Conservation (phyloP, 2,113 vertebrate genomes). For the Sander lucioperca region DNA sequence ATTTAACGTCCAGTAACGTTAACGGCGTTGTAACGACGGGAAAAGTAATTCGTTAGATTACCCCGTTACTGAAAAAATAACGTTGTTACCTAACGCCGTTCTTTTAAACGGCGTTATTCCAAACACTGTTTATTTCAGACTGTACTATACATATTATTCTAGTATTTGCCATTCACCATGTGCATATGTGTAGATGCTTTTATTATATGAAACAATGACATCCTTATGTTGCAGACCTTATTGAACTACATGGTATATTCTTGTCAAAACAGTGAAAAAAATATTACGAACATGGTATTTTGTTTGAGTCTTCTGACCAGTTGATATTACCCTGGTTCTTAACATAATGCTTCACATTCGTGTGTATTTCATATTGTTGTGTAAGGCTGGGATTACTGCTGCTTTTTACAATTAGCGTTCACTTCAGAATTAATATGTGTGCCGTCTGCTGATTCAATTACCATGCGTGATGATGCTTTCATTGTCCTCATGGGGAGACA, state of each 20-base stretch:
- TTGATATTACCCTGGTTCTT: too few relatives aligned
- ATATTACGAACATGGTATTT: neutral
- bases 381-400: constrained; percentile 7
- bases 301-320: too few relatives aligned
- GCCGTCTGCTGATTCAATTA: constrained; percentile 26
- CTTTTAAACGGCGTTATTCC: too few relatives aligned
- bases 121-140: constrained; percentile 40
- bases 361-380: neutral
- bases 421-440: constrained; percentile 5
- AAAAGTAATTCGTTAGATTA: too few relatives aligned
- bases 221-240: too few relatives aligned
- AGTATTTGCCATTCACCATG: neutral
- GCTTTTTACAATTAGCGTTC: neutral
- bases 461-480: constrained; percentile 35
- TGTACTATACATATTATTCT: neutral
- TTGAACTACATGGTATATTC: neutral
- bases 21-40: too few relatives aligned
- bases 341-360: too few relatives aligned
- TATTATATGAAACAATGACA: neutral
- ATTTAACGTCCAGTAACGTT: too few relatives aligned
- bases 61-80: too few relatives aligned
- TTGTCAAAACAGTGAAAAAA: neutral
- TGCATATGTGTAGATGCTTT: neutral
- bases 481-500: constrained; percentile 36
- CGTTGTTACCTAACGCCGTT: too few relatives aligned